Evolutionary conservation across 30 jellyfish, hydroid and myxozoan species (phyloP).

Genomic region (Mastigias papua): DNA sequence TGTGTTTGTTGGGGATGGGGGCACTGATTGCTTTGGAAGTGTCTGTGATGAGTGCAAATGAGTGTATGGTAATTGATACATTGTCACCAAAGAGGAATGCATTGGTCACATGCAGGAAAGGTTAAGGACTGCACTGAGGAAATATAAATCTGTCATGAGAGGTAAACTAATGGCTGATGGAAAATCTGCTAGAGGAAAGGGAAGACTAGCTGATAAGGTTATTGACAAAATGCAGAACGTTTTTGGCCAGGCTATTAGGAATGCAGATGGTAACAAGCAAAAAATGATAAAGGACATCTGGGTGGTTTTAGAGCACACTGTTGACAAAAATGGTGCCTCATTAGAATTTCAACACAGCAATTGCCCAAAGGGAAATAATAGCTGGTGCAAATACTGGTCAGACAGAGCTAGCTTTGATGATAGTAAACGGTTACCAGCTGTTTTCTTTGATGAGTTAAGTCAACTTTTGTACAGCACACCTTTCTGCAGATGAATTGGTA

Average conservation of each 20-base stretch:
- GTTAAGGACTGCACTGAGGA: conserved; percentile 45
- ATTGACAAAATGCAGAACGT: conserved; percentile 54
- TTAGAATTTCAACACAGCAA: conserved; percentile 43
- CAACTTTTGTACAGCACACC: conserved; percentile 25
- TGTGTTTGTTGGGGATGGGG: conserved; percentile 70
- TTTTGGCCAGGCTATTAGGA: conserved; percentile 65
- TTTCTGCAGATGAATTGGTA: conserved; percentile 40
- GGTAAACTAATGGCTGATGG: conserved; percentile 39
- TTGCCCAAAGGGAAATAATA: conserved; percentile 38
- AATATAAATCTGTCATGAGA: conserved; percentile 16
- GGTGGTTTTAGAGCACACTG: conserved; percentile 60
- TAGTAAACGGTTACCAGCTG: conserved; percentile 33
- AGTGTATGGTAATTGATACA: conserved; percentile 14
- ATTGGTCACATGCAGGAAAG: too few species aligned
- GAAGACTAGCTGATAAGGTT: conserved; percentile 48
- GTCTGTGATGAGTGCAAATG: conserved; percentile 12
- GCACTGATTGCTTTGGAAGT: conserved; percentile 44
- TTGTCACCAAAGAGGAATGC: too few species aligned
- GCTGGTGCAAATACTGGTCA: conserved; percentile 71
- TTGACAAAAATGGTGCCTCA: conserved; percentile 11
- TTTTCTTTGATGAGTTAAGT: conserved; percentile 21
- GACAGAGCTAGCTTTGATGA: conserved; percentile 36
- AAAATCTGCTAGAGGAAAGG: conserved; percentile 50
- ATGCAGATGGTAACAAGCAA: conserved; percentile 34
- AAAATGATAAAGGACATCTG: conserved; percentile 30